phyloP scores from a whole-genome alignment of 2,888 invertebrate species.

The Quadriops clusia region DNA sequence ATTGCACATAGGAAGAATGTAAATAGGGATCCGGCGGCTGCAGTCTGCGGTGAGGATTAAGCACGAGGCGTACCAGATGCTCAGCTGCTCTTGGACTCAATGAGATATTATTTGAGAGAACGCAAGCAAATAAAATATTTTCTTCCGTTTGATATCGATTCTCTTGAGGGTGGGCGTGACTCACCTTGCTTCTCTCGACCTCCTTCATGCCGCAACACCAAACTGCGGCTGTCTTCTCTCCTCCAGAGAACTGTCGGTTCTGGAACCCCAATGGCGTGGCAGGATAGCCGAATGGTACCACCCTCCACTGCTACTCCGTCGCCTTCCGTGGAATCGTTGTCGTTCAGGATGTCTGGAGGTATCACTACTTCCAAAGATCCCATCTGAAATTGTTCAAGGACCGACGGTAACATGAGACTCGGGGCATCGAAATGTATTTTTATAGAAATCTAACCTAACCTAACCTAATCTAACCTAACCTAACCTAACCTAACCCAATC shows the following conservation, averaged over 20 bases:
- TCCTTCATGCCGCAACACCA: conserved; percentile 62
- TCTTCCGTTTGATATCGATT: conserved; percentile 22
- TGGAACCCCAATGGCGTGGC: conserved; percentile 72
- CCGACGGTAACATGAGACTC: no score
- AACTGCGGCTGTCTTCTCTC: conserved; percentile 64
- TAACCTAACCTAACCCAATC: no score
- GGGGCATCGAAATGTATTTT: no score
- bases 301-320: conserved; percentile 70
- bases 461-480: no score
- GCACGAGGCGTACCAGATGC: conserved; percentile 27
- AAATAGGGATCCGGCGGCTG: conserved; percentile 27
- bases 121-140: conserved; percentile 26
- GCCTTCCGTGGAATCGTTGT: conserved; percentile 53
- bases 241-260: conserved; percentile 70
- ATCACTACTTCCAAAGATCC: conserved; percentile 78
- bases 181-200: conserved; percentile 61
- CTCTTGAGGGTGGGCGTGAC: conserved; percentile 13
- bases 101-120: conserved; percentile 26
- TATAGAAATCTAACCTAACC: no score
- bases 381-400: conserved; percentile 65
- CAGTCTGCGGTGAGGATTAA: conserved; percentile 27
- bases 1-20: conserved; percentile 32
- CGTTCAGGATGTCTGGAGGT: conserved; percentile 76
- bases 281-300: conserved; percentile 62
- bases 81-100: conserved; percentile 26